phyloP scores from a whole-genome alignment of 2,113 vertebrate species.

The Pyxicephalus adspersus region DNA sequence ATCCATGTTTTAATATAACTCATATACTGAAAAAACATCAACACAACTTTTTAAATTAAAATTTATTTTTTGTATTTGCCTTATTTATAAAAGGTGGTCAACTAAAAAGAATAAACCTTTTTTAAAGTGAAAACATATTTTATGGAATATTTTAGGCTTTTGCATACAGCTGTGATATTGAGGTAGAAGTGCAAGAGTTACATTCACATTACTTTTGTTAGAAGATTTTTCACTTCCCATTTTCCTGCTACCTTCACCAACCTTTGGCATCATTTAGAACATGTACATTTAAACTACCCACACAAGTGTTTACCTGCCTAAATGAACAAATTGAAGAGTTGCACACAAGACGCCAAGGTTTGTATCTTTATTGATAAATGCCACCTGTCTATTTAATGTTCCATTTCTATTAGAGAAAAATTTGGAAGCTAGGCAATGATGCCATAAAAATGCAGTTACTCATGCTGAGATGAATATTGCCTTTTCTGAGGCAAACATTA shows the following conservation, averaged over 20 bases:
- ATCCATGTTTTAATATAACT: too few species aligned
- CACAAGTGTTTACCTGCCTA: constrained; percentile 25
- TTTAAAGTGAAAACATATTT: too few species aligned
- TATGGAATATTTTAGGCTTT: too few species aligned
- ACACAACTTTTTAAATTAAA: too few species aligned
- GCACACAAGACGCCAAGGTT: constrained; percentile 8
- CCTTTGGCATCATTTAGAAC: constrained; percentile 22
- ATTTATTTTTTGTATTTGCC: too few species aligned
- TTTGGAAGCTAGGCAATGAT: constrained; percentile 39
- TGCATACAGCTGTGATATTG: too few species aligned
- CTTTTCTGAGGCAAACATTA: constrained; percentile 37
- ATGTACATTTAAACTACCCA: constrained; percentile 11
- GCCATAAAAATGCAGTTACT: constrained; percentile 31
- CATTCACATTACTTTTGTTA: background rate
- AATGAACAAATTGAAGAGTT: constrained; percentile 15
- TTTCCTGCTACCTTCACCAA: constrained; percentile 26
- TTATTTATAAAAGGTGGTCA: too few species aligned
- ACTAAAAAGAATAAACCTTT: too few species aligned
- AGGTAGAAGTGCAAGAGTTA: too few species aligned
- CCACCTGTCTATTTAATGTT: constrained; percentile 47
- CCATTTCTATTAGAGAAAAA: constrained; percentile 33
- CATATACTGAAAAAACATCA: too few species aligned
- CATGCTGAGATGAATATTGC: constrained; percentile 54
- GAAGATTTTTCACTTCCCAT: background rate
- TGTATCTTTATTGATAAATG: constrained; percentile 48